Evolutionary conservation across 2,888 invertebrate species (phyloP), one percentile per base, ranked within the genome.

Genomic region (Eumacrocentrus americanus): DNA sequence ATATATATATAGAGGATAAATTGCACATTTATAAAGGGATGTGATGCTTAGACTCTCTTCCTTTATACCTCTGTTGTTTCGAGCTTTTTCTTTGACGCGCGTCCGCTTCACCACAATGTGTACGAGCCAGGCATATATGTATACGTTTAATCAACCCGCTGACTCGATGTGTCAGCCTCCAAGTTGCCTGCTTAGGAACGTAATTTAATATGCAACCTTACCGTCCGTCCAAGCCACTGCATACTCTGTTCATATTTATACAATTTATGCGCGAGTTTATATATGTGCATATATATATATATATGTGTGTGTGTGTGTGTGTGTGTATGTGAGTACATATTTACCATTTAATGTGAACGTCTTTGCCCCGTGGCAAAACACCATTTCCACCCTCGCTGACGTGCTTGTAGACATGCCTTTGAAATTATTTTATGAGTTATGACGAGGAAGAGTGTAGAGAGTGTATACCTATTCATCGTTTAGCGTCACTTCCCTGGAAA

Each of bases 161-260:
- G 65, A 65, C 64, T 60, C 53, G 62, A 61, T 65, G 58, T 63
- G 63, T 63, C 63, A 51, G 52, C 47, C 56, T 63, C 44, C 62
- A 58, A 62, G 61, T 58, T 61, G 55, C 61, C 71, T 73, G 69
- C 70, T 76, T 73, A 73, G 72, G 76, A 74, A 70, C 71, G 76
- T 76, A 75, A 76, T 76, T 76, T 76, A 76, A 76, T 76, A 76
- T 75, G 70, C 73, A 72, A 71, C 72, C 70, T 75, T 72, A 71
- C 70, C 71, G 68, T 68, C 65, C 67, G 69, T 63, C 64, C 62
- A 55, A 61, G 57, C 58, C 64, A 58, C 58, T 55, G 44, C 67
- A 62, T 9, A 29, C 29, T n/a, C n/a, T 29, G 67, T 69, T 74
- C 72, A 74, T 75, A 74, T 75, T 75, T 72, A 74, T 72, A 74